Evolutionary conservation across 2,797 vertebrate genomes (phyloP), one percentile per base, ranked within the genome.

Genomic region (Siniperca undulata): DNA sequence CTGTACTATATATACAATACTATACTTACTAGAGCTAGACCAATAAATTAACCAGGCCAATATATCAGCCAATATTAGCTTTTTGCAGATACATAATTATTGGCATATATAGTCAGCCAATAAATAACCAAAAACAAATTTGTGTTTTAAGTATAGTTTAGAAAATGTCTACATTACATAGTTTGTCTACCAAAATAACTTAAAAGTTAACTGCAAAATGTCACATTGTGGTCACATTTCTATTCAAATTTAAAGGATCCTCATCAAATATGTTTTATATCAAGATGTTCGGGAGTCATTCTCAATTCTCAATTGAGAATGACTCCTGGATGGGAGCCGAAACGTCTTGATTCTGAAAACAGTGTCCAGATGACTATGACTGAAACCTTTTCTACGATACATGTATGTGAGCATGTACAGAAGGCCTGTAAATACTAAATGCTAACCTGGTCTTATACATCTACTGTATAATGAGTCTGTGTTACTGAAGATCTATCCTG

Each of bases 401-500:
- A 55, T 53, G 53, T 64, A 7, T 69, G n/a, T 77, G 53, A 70
- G 60, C 34, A 7, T 71, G 48, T 79, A 48, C 40, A 61, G 42
- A 74, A 3, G 40, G 13, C 19, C 8, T 36, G 30, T 38, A 64
- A 46, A 52, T 17, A 27, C 55, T 46, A 58, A 42, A 48, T 53
- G 44, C 36, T 65, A 30, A 30, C 62, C 24, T 44, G 24, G 14
- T 60, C 59, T 70, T 36, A 5, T 36, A 55, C n/a, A 22, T 70
- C n/a, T 38, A 36, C 64, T 70, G 62, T 72, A 62, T 70, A 50
- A 82, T 55, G 52, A 72, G 34, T 8, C 38, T 60, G 22, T 78
- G 44, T 83, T 67, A 7, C 24, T 76, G 65, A 69, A 78, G 52
- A 83, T 69, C 34, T 56, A 3, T 79, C 65, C 58, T 38, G 52